Evolutionary conservation across 2,888 invertebrate species (phyloP), one percentile per base, ranked within the genome.

Genomic region (Leucania comma): DNA sequence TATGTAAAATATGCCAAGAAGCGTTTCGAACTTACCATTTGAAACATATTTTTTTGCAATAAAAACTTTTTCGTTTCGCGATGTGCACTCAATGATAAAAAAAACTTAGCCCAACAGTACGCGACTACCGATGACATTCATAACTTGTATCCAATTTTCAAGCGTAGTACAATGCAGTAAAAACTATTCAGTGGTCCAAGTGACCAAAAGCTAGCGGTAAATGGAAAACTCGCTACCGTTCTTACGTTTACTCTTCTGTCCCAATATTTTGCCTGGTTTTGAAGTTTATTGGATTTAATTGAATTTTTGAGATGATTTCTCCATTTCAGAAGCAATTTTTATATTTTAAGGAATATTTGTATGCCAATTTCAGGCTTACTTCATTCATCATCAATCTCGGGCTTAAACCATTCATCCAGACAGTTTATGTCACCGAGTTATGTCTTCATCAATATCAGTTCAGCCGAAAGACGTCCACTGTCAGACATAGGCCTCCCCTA

Each of bases 91-190:
- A 17, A 22, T n/a, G 8, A 24, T 14, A 46, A 12, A 75, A 73
- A 76, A 73, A 59, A 53, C 46, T 2, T 60, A 46, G 53, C 35
- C 9, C 35, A 64, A 61, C 38, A 46, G 51, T 51, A 50, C 12
- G 50, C 29, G 48, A 48, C 57, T 74, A 32, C 51, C 38, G 38
- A 67, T 50, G 67, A 62, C 72, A 81, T 72, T 79, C 60, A 53
- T 67, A 63, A 46, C 50, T 77, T 81, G 63, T 75, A 24, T 51
- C 54, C 48, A 67, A 81, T 71, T 68, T 64, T 78, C 54, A 56
- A 69, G 26, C 46, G 20, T 64, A 59, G 54, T 38, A 58, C 29
- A 80, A 51, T 64, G 48, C 38, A 64, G 70, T 61, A 70, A 80
- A 70, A 70, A 70, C 58, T 58, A 24, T 59, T 22, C 3, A 17